A percentile compares a stretch with the other conserved stretches of the same genome.
These are phyloP conservation scores for Diaprepes abbreviatus DNA, from an alignment of 2,888 invertebrate species.

Conservation along the genomic window DNA sequence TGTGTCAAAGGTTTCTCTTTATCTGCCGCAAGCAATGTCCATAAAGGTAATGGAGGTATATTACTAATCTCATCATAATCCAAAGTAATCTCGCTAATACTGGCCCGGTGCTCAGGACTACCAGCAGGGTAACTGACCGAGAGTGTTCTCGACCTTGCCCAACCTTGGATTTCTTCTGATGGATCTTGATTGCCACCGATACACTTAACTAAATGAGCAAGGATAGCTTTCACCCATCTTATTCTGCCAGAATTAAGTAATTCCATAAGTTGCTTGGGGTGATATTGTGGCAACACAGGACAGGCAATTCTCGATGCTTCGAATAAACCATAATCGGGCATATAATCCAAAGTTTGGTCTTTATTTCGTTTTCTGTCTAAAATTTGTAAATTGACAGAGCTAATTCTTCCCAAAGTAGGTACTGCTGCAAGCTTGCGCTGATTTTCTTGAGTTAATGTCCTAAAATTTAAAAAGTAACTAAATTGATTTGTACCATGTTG, in stretches of 20 bases:
- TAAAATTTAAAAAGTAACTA: conserved; percentile 52
- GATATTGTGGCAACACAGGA: conserved; percentile 98
- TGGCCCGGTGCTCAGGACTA: conserved; percentile 85
- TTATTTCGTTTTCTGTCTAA: conserved; percentile 77
- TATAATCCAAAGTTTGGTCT: conserved; percentile 77
- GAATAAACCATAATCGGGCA: conserved; percentile 95
- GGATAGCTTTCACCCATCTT: conserved; percentile 97
- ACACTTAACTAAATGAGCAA: conserved; percentile 94
- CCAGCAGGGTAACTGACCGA: conserved; percentile 89
- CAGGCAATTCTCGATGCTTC: conserved; percentile 98
- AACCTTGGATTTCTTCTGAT: conserved; percentile 73
- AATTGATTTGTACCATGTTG: no score
- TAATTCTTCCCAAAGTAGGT: conserved; percentile 85
- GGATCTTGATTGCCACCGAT: conserved; percentile 70
- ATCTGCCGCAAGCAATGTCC: conserved; percentile 96
- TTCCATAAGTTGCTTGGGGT: conserved; percentile 99
- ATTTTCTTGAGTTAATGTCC: conserved; percentile 77
- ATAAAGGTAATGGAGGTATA: conserved; percentile 97
- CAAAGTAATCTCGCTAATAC: conserved; percentile 88
- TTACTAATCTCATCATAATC: conserved; percentile 97
- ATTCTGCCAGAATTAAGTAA: conserved; percentile 98
- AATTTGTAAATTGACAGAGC: conserved; percentile 86
- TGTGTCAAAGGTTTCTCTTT: conserved; percentile 76
- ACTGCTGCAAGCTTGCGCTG: conserved; percentile 71
- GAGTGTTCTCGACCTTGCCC: conserved; percentile 90